phyloP scores from a whole-genome alignment of 2,888 invertebrate species.

The Neoaliturus tenellus region DNA sequence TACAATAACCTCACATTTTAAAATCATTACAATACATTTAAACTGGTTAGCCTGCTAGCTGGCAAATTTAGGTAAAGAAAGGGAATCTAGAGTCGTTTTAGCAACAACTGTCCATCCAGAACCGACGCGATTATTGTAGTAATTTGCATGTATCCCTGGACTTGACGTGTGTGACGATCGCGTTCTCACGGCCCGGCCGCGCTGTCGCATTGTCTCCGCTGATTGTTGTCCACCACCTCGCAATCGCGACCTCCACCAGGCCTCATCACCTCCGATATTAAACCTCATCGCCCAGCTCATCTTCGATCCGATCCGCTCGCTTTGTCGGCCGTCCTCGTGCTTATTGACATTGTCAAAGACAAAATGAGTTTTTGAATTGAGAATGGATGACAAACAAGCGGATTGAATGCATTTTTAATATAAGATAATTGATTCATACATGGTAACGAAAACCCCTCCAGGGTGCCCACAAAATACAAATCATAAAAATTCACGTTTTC shows the following conservation, averaged over 20 bases:
- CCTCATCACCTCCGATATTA: slow-evolving; percentile 8
- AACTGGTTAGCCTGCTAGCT: too few relatives aligned
- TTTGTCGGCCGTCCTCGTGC: neutral
- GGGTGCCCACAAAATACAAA: too few relatives aligned
- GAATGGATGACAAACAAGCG: too few relatives aligned
- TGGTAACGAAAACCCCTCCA: too few relatives aligned
- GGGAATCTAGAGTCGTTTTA: too few relatives aligned
- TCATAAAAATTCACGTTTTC: too few relatives aligned
- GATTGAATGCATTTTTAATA: neutral
- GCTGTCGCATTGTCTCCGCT: neutral
- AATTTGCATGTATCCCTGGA: neutral
- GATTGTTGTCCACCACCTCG: slow-evolving; percentile 3
- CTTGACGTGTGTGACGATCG: neutral
- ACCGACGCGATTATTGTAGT: neutral
- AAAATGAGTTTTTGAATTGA: too few relatives aligned
- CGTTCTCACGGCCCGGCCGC: slow-evolving; percentile 4
- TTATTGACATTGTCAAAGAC: neutral
- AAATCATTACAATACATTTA: too few relatives aligned
- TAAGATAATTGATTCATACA: neutral
- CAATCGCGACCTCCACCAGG: slow-evolving; percentile 8
- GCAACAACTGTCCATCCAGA: too few relatives aligned
- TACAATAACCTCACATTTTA: neutral
- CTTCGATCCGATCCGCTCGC: neutral
- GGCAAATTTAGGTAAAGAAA: too few relatives aligned
- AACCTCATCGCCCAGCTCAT: slow-evolving; percentile 1